Evolutionary conservation across 1,140 invertebrate species (phyloP).

Genomic region (Halesus radiatus): DNA sequence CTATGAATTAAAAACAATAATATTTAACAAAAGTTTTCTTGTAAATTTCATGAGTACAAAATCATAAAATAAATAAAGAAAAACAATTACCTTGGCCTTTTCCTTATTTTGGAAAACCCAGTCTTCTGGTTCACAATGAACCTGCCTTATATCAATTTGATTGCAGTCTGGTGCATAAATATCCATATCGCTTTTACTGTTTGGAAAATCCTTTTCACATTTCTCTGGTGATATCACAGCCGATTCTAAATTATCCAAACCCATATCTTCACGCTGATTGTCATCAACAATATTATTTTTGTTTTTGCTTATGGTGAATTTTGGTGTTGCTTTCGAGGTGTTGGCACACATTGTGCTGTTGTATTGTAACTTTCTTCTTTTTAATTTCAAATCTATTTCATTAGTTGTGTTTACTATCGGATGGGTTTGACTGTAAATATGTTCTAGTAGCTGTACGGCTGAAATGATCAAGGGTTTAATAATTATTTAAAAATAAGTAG

Average conservation of each 20-base stretch:
- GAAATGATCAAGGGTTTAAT: slow-evolving; percentile 45
- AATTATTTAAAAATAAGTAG: too few species aligned
- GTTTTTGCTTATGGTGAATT: background rate
- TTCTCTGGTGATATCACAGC: background rate
- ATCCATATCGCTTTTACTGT: slow-evolving; percentile 1
- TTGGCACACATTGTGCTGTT: slow-evolving; percentile 5
- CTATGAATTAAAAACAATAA: too few species aligned
- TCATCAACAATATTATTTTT: background rate
- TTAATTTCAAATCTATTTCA: slow-evolving; percentile 37
- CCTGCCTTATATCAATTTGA: slow-evolving; percentile 9
- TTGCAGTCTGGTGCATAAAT: slow-evolving; percentile 39
- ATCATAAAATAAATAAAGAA: too few species aligned
- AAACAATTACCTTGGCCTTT: slow-evolving; percentile 63
- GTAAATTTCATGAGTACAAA: too few species aligned
- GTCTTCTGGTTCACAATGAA: slow-evolving; percentile 61
- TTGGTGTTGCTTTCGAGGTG: background rate
- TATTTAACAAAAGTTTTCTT: too few species aligned
- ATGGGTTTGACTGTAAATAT: slow-evolving; percentile 68
- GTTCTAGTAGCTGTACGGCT: slow-evolving; percentile 67
- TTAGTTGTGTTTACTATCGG: slow-evolving; percentile 60
- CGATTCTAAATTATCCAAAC: background rate
- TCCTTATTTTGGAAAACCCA: slow-evolving; percentile 68
- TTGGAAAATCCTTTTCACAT: background rate
- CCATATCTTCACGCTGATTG: background rate
- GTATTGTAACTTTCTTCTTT: slow-evolving; percentile 30